A percentile compares a stretch with the other conserved stretches of the same genome.
These are phyloP conservation scores for Psix sp. DNA, from an alignment of 1,140 invertebrate genomes.

Conservation along the genomic window DNA sequence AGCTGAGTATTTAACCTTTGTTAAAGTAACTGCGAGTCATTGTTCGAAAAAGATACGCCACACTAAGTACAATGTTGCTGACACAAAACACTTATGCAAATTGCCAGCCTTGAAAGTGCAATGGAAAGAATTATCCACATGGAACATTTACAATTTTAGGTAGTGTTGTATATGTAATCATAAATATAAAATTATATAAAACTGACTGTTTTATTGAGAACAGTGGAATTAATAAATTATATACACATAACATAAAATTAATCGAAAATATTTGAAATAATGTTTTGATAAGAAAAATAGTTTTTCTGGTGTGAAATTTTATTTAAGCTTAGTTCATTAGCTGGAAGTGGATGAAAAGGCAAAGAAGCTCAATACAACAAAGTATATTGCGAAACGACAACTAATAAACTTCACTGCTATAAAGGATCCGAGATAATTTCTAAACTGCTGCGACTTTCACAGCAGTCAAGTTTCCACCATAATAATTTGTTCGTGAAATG, in stretches of 20 bases:
- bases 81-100: conserved; percentile 48
- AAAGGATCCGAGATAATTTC: conserved; percentile 61
- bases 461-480: conserved; percentile 57
- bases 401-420: conserved; percentile 66
- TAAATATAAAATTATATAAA: neutral
- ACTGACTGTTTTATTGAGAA: too few species aligned
- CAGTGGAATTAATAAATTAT: too few species aligned
- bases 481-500: conserved; percentile 65
- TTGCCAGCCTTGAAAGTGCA: conserved; percentile 26
- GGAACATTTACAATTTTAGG: conserved; percentile 32
- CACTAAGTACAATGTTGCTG: conserved; percentile 39
- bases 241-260: too few species aligned
- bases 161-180: neutral
- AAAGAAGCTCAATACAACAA: neutral
- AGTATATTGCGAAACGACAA: conserved; percentile 54
- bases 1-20: conserved; percentile 20
- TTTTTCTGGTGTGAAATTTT: neutral
- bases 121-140: conserved; percentile 18
- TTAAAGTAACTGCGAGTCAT: conserved; percentile 15
- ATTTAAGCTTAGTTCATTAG: neutral
- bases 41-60: conserved; percentile 22
- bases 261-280: too few species aligned
- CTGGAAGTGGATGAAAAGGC: too few species aligned
- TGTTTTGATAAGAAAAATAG: too few species aligned
- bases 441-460: conserved; percentile 54